A percentile compares a stretch with the other conserved stretches of the same genome.
Conservation (phyloP, 2,113 vertebrate species). For the Typhlomys cinereus region DNA sequence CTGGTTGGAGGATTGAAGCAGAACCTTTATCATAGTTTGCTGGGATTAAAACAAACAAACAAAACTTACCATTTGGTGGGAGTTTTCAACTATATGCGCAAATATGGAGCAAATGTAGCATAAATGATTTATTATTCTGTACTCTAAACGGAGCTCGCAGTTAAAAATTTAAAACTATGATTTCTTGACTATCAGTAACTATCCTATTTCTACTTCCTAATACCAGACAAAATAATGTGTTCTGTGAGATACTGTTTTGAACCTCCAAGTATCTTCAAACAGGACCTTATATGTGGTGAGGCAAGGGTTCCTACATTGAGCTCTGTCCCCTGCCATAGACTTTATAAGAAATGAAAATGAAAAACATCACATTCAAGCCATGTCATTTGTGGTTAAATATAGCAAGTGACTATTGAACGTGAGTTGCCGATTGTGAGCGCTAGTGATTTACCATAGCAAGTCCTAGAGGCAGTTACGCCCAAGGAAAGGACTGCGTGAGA, state of each 20-base stretch:
- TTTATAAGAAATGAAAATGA: not conserved
- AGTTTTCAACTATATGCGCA: not conserved
- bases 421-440: not conserved
- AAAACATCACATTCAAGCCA: not conserved
- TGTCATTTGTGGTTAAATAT: not conserved
- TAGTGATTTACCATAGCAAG: not conserved
- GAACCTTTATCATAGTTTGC: not conserved
- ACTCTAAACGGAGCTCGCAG: not conserved
- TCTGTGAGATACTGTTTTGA: slow-evolving; percentile 14
- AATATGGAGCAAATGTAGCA: not conserved
- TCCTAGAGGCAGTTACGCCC: not conserved
- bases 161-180: slow-evolving; percentile 2
- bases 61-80: not conserved
- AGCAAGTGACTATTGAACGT: not conserved
- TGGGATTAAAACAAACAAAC: not conserved
- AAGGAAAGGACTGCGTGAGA: not conserved
- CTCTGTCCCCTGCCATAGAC: not conserved
- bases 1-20: not conserved
- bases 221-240: not conserved
- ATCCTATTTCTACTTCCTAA: not conserved
- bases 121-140: not conserved
- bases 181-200: not conserved
- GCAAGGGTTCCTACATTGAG: not conserved
- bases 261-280: not conserved
- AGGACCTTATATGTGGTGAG: not conserved